phyloP scores from a whole-genome alignment of 2,113 vertebrate species.

The Colinus virginianus region DNA sequence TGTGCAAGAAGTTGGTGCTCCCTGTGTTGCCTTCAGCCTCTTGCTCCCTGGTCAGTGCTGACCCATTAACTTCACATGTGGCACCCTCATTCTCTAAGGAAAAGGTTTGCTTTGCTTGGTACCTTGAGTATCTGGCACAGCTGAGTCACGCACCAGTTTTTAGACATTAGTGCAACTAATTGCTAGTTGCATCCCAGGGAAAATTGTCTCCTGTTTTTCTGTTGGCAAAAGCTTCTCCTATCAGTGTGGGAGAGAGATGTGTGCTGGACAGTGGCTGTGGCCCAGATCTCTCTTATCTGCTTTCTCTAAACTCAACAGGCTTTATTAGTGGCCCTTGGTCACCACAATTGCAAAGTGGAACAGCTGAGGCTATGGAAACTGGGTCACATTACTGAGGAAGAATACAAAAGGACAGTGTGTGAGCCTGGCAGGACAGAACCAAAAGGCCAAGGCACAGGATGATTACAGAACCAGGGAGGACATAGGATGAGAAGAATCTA shows the following conservation, averaged over 20 bases:
- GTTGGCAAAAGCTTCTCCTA: neutral
- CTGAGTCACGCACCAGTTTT: neutral
- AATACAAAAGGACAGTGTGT: slow-evolving; percentile 19
- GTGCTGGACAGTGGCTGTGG: neutral
- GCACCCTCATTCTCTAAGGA: neutral
- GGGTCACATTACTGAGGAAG: neutral
- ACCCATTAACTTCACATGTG: too few species aligned
- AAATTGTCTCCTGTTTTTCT: neutral
- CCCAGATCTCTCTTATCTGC: neutral
- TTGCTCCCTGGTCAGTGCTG: neutral
- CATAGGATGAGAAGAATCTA: neutral
- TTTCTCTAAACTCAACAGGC: neutral
- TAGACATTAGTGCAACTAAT: neutral
- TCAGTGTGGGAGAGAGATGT: neutral
- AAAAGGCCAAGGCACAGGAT: neutral
- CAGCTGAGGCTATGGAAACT: neutral
- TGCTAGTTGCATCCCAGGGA: neutral
- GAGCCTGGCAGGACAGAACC: neutral
- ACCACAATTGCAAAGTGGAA: neutral
- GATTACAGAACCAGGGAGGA: neutral
- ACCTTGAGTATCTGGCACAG: neutral
- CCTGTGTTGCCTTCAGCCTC: neutral
- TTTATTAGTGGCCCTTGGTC: neutral
- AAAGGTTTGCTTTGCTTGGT: neutral
- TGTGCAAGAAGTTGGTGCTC: neutral